These are phyloP conservation scores for Acanthochromis polyacanthus DNA, from an alignment of 2,113 vertebrate genomes.

Conservation along the genomic window DNA sequence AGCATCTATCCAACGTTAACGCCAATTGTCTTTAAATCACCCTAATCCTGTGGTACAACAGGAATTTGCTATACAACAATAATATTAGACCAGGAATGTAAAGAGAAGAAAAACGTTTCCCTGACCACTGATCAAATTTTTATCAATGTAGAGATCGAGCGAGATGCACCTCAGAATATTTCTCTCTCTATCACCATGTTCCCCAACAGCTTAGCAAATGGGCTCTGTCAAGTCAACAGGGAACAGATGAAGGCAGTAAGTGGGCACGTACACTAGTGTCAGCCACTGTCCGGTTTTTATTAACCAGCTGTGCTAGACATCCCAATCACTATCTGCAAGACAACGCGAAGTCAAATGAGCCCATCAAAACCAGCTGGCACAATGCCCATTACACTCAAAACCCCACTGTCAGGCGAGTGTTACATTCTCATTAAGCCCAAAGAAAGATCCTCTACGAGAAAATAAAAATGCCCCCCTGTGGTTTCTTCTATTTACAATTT, in stretches of 20 bases:
- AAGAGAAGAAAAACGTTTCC: neutral
- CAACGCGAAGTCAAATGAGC: constrained; percentile 52
- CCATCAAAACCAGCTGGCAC: constrained; percentile 58
- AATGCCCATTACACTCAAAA: constrained; percentile 50
- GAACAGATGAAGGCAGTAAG: constrained; percentile 14
- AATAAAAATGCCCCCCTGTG: constrained; percentile 52
- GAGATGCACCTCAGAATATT: neutral
- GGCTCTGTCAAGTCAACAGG: neutral
- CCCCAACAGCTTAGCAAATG: neutral
- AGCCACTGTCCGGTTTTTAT: constrained; percentile 34
- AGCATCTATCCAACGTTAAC: too few species aligned
- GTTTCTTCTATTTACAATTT: constrained; percentile 46
- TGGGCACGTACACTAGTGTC: constrained; percentile 14
- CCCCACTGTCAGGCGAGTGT: constrained; percentile 50
- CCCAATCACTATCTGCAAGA: constrained; percentile 41
- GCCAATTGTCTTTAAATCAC: too few species aligned
- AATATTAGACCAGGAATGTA: neutral
- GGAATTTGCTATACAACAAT: too few species aligned
- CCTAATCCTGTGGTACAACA: too few species aligned
- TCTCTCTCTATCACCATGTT: neutral
- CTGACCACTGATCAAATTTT: neutral
- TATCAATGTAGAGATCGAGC: neutral
- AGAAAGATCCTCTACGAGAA: constrained; percentile 55
- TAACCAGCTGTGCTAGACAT: constrained; percentile 23
- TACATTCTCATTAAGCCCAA: constrained; percentile 65